Evolutionary conservation across 1,140 invertebrate species (phyloP), one percentile per base, ranked within the genome.

Genomic region (Zaprionus lachaisei): DNA sequence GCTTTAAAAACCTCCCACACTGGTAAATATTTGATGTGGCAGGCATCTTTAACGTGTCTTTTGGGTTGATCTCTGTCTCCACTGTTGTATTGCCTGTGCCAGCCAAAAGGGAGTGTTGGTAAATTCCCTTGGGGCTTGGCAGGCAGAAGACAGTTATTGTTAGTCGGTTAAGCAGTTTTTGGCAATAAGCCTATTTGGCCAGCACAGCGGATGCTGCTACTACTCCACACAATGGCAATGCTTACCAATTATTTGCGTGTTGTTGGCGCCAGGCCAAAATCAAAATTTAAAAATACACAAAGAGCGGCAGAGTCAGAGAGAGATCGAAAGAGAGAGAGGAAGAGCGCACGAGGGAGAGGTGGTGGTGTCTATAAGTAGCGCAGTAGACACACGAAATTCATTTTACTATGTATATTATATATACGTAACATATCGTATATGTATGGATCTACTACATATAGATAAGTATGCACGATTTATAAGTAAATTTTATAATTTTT

Each of bases 161-260:
- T 66, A 65, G 47, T 58, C 24, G n/a, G 17, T 47, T 74, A 47
- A 70, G 54, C 75, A 34, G 22, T 78, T 57, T 49, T 65, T 80
- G 65, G 69, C 64, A 47, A 44, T 24, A 9, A 24, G 47, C 65
- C 62, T 54, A 68, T 68, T 76, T 75, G 61, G 60, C 60, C 64
- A 57, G 47, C 58, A 54, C 58, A 54, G 38, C 68, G 56, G 56
- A 69, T 66, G 80, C 72, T 51, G 49, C 62, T 38, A 41, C 41
- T 17, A 24, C 47, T 41, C 24, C 82, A 67, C 66, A 83, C 78
- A 91, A 91, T 79, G 82, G 79, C 70, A 81, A 82, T 77, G 81
- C 81, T 79, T 84, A 79, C 81, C 81, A 89, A 89, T 89, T 89
- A 90, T 89, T 89, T 90, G 85, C 85, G 84, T 89, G 79, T 81